Base-by-base conservation (phyloP, 2,888 invertebrate genomes). In the Polyommatus icarus region DNA sequence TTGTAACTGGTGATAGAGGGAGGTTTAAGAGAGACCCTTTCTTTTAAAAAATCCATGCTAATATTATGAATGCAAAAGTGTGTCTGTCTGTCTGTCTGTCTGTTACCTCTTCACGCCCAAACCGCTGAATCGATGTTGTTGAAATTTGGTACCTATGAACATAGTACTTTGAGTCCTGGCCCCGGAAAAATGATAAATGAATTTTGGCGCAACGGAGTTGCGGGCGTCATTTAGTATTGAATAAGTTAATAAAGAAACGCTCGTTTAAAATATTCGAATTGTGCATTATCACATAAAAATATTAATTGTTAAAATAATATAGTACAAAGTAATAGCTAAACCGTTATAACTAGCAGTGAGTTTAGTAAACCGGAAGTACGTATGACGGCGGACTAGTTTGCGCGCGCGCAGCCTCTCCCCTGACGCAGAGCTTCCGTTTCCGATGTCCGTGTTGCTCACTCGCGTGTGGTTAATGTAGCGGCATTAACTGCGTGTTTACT, bases 381-480 rank as follows among this genome's bases (percentile, higher is more conserved):
- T 67, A 5, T 73, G 46, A 75, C 50, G 50, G 75, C 18, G 24
- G 73, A 73, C 79, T 80, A 80, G 79, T 77, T 81, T 89, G 88
- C 86, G 87, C 86, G 82, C 82, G 86, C 85, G 84, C 85, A 84
- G 84, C 82, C 82, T 82, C 83, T 84, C 81, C 83, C 84, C 82
- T 80, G 78, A 79, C 80, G 89, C 88, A 89, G 90, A 91, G 29
- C 87, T 91, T 93, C 93, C 93, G 92, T 83, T 93, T 92, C 92
- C 92, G 92, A 91, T 78, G 78, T 79, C 75, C 46, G 71, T 76
- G 76, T 54, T 76, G 75, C 78, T 54, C 75, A 50, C 75, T 75
- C 50, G 75, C 50, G 75, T 75, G 75, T 75, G 75, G 72, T 46
- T 75, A 54, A 46, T 50, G 75, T 75, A 75, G 50, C 75, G 75